Evolutionary conservation across 1,140 invertebrate species (phyloP), one percentile per base, ranked within the genome.

Genomic region (Helicoverpa zea): DNA sequence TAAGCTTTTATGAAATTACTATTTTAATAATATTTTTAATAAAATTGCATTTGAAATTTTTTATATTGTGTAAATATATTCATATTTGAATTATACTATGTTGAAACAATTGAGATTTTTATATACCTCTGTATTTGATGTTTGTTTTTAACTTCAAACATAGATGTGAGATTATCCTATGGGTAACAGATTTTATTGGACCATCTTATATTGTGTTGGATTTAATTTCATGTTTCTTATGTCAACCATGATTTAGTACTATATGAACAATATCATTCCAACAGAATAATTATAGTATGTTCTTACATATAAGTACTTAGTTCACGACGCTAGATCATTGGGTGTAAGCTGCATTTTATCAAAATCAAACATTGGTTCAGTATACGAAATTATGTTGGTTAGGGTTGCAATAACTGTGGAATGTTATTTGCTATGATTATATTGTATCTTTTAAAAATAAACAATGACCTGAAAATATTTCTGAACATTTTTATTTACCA

Each of bases 261-360:
- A 54, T 43, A 49, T 54, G 64, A 56, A 79, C 49, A 54, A 66
- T 70, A 79, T 79, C 76, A 79, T 79, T 79, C 63, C 76, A 79
- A 70, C 18, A 18, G 30, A 13, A 70, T 56, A 18, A 35, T 56
- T 14, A 63, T 61, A 49, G 23, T 54, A 52, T 30, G 49, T 77
- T 77, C 64, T 58, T 73, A 58, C 70, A 73, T 73, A 58, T 72
- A 74, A 54, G 70, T 80, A 80, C 29, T 54, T 74, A 80, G 79
- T 74, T 80, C n/a, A 74, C 56, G 59, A 64, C 79, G 70, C 68
- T 80, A 80, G 79, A 75, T 64, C 16, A 64, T 64, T 79, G 49
- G 58, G 63, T 56, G 49, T 70, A 49, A 47, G 29, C 52, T 76
- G 14, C 43, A 51, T 76, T 76, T 49, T 76, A 58, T 18, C n/a